phyloP scores from a whole-genome alignment of 2,888 invertebrate genomes.

The Crematogaster levior region DNA sequence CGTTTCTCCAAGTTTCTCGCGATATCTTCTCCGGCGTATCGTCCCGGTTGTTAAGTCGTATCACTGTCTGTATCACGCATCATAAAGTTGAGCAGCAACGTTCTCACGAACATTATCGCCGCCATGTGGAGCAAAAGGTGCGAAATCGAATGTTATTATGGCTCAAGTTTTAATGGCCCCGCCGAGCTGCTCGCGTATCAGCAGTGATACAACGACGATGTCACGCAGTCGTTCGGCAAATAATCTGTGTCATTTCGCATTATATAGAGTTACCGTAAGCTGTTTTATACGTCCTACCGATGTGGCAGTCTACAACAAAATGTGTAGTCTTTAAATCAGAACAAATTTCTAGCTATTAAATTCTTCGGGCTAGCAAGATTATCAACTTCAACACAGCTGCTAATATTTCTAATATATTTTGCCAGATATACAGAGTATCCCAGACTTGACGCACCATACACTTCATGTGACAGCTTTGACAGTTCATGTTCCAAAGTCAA shows the following conservation, averaged over 20 bases:
- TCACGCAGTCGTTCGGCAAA: conserved; percentile 67
- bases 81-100: conserved; percentile 73
- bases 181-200: conserved; percentile 55
- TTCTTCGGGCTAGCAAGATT: not conserved
- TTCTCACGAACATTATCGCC: conserved; percentile 79
- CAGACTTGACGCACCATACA: no score
- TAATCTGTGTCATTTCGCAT: conserved; percentile 48
- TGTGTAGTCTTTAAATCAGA: not conserved
- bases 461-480: no score
- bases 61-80: conserved; percentile 72
- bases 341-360: not conserved
- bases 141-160: conserved; percentile 75
- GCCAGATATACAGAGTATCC: not conserved
- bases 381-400: not conserved
- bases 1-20: conserved; percentile 12
- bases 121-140: conserved; percentile 64
- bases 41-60: conserved; percentile 50
- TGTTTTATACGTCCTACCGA: conserved; percentile 6
- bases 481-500: no score
- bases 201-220: conserved; percentile 52
- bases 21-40: conserved; percentile 37
- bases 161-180: conserved; percentile 74
- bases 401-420: not conserved
- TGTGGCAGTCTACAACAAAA: not conserved
- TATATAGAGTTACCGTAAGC: not conserved